Conservation (phyloP, 2,888 invertebrate species). For the Aphidoletes aphidimyza region DNA sequence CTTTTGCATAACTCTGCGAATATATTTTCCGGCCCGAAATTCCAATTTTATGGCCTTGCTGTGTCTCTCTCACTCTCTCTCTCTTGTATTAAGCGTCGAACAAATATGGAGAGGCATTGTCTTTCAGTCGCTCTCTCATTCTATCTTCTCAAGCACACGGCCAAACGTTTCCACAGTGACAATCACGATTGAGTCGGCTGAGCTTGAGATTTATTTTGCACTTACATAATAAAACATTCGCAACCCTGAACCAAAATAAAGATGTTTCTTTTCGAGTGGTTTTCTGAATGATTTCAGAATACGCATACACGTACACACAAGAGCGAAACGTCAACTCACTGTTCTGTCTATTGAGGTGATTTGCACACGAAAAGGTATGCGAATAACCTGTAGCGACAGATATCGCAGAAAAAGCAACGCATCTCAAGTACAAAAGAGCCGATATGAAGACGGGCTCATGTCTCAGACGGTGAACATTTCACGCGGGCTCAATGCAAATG, state of each 20-base stretch:
- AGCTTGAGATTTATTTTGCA: not conserved
- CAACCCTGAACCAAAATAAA: slow-evolving; percentile 29
- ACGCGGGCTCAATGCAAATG: no score
- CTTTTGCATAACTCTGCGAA: not conserved
- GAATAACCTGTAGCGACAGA: slow-evolving; percentile 15
- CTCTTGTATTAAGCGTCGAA: not conserved
- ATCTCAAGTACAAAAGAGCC: no score
- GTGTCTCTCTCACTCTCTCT: no score
- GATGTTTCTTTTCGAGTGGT: not conserved
- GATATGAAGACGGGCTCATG: no score
- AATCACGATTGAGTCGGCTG: not conserved
- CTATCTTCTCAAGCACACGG: not conserved
- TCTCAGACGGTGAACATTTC: no score
- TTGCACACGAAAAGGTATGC: not conserved
- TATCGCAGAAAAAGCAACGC: not conserved
- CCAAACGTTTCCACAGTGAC: not conserved
- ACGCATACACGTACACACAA: not conserved
- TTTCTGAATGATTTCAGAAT: not conserved
- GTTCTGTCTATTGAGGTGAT: slow-evolving; percentile 13
- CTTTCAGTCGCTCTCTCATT: no score
- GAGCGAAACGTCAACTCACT: not conserved
- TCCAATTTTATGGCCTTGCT: slow-evolving; percentile 10
- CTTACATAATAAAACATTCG: slow-evolving; percentile 26
- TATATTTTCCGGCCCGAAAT: not conserved
- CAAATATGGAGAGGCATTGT: not conserved